Conservation (phyloP, 1,140 invertebrate genomes). For the Tribolium madens region DNA sequence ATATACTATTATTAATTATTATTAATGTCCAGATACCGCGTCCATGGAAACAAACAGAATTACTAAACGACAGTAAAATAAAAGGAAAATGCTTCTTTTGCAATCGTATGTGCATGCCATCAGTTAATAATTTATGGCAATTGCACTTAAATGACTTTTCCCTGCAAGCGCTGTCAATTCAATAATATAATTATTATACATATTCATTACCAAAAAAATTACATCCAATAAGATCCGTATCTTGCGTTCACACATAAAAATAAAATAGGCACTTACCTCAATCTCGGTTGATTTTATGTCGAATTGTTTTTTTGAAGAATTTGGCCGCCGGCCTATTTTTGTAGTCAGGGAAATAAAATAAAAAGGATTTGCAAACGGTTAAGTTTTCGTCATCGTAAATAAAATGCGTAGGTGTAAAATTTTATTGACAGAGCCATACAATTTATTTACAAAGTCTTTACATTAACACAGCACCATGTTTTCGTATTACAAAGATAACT, state of each 20-base stretch:
- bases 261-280: neutral
- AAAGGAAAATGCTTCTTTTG: neutral
- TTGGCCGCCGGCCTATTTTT: neutral
- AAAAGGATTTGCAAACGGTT: neutral
- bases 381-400: too few species aligned
- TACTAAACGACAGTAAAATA: neutral
- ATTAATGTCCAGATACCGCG: too few species aligned
- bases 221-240: neutral
- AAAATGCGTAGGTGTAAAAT: constrained; percentile 25
- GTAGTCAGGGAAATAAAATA: constrained; percentile 6
- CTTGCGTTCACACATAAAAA: neutral
- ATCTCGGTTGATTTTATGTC: neutral
- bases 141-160: constrained; percentile 11
- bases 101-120: neutral
- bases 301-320: too few species aligned
- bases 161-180: neutral
- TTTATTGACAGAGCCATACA: constrained; percentile 40
- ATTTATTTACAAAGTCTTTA: constrained; percentile 43
- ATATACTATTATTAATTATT: too few species aligned
- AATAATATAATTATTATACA: neutral
- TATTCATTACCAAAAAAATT: neutral
- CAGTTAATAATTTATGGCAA: constrained; percentile 14
- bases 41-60: too few species aligned
- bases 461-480: constrained; percentile 42
- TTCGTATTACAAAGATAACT: constrained; percentile 42